Base-by-base conservation (phyloP, 1,140 invertebrate genomes). In the Ostrea edulis region DNA sequence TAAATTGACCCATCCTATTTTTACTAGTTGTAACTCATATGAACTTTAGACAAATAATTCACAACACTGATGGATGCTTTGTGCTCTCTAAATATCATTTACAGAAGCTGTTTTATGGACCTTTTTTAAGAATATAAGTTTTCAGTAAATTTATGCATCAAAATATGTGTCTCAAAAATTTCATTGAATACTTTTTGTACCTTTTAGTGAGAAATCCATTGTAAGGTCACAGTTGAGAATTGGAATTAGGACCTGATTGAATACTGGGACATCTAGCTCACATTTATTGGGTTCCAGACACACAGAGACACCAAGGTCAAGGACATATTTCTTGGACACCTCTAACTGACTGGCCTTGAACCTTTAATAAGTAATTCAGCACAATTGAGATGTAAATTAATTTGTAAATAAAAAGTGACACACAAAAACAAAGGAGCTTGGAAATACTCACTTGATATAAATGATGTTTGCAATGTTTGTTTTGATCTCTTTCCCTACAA, bases 241-340 rank as follows among this genome's bases (percentile, higher is more conserved):
- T 25, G 83, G 83, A 35, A 85, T 85, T 11, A 85, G 29, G 0
- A 85, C 83, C 35, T 62, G 8, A 8, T 62, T 62, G 51, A 85
- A 62, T 25, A 85, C 54, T 54, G 83, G 29, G 25, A 58, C 54
- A 55, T 58, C 53, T 29, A 85, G 22, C 5, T 85, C 83, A 85
- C 83, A 85, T 44, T 55, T 55, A 53, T 11, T 83, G n/a, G 51
- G 83, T 22, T 85, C 83, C 83, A 85, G 11, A 85, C 83, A 85
- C 2, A 85, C 52, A 35, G 53, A 35, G 35, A 85, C 22, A 20
- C 54, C 53, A 52, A 85, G 52, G 25, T 62, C 53, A 35, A 85
- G 51, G 22, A 62, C 55, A 55, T 85, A 85, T 14, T 85, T 85
- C 55, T 22, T 20, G 55, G 83, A 85, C 25, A 62, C 53, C 17